These are phyloP conservation scores for Dryadula phaetusa DNA, from an alignment of 2,888 invertebrate species.

Conservation along the genomic window DNA sequence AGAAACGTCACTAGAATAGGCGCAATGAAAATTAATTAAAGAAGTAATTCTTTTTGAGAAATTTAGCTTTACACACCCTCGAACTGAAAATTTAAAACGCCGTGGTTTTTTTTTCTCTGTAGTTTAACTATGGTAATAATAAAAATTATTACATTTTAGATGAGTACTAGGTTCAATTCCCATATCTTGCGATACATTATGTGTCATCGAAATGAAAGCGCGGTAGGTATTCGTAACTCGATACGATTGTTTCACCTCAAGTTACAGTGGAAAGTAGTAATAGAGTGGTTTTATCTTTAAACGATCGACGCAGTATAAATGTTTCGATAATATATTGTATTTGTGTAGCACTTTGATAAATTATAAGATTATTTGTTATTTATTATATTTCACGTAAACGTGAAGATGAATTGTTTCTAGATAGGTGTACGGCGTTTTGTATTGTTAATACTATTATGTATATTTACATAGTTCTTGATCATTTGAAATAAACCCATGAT, in stretches of 20 bases:
- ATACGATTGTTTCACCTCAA: background rate
- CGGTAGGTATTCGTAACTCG: background rate
- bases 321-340: background rate
- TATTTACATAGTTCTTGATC: background rate
- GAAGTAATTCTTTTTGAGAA: too few relatives aligned
- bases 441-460: background rate
- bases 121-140: too few relatives aligned
- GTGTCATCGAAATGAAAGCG: background rate
- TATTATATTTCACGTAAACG: background rate
- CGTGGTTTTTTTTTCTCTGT: too few relatives aligned
- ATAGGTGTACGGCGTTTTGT: background rate
- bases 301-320: background rate
- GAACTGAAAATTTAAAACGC: too few relatives aligned
- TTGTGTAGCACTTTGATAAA: background rate
- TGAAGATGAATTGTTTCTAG: background rate
- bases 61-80: too few relatives aligned
- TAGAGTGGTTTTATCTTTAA: constrained; percentile 2
- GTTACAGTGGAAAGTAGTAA: background rate
- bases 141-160: background rate
- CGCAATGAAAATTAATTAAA: too few relatives aligned
- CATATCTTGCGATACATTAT: background rate
- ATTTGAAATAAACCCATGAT: background rate
- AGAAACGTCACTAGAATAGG: too few relatives aligned
- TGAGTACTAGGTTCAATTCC: background rate
- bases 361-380: background rate